Conservation (phyloP, 2,888 invertebrate genomes). For the Blastobasis lacticolella region DNA sequence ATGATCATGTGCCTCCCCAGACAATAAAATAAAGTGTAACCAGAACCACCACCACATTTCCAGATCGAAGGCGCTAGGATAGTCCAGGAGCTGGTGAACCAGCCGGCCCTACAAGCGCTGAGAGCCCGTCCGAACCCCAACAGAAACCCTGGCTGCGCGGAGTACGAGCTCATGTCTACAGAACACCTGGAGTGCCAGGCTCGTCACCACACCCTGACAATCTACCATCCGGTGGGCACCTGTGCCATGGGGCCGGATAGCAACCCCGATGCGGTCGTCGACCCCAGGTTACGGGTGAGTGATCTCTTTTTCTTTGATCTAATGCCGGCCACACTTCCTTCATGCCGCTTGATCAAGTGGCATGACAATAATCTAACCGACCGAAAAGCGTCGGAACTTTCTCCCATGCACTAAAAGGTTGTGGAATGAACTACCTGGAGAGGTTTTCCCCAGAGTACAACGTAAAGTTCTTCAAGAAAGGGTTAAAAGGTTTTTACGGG, state of each 20-base stretch:
- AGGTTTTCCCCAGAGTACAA: no score
- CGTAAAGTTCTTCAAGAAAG: no score
- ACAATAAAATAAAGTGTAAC: background rate
- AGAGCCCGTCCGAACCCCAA: constrained; percentile 78
- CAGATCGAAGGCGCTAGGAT: constrained; percentile 85
- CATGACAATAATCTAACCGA: no score
- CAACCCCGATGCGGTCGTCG: constrained; percentile 77
- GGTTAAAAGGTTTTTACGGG: no score
- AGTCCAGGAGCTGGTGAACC: constrained; percentile 74
- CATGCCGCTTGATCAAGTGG: no score
- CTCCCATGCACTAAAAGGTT: no score
- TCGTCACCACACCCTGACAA: constrained; percentile 83
- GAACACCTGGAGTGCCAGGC: constrained; percentile 86
- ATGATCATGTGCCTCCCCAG: no score
- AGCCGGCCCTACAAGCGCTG: constrained; percentile 73
- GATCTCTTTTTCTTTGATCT: background rate
- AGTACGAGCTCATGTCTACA: constrained; percentile 77
- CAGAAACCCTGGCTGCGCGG: constrained; percentile 78
- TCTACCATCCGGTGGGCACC: constrained; percentile 88
- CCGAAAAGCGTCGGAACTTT: no score
- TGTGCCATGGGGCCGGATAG: constrained; percentile 83
- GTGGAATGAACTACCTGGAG: no score
- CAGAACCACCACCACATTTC: constrained; percentile 13
- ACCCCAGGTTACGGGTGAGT: constrained; percentile 74
- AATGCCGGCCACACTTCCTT: no score